These are phyloP conservation scores for Rutpela maculata DNA, from an alignment of 2,888 invertebrate genomes.

Conservation along the genomic window DNA sequence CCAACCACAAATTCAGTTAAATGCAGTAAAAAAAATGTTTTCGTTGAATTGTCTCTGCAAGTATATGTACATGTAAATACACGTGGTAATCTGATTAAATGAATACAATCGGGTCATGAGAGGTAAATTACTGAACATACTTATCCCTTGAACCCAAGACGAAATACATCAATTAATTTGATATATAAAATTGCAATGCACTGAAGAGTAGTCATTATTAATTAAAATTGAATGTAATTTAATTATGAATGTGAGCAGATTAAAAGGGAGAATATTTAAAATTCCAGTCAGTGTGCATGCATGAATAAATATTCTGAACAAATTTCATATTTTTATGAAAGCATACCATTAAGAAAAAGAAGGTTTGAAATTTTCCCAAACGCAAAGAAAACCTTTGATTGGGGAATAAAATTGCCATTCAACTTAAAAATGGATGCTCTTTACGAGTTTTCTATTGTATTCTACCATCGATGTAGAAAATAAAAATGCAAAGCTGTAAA, in stretches of 20 bases:
- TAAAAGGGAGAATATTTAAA: slow-evolving; percentile 31
- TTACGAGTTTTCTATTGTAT: slow-evolving; percentile 15
- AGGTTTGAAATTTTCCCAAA: slow-evolving; percentile 18
- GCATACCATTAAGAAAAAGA: slow-evolving; percentile 22
- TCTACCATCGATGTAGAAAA: background rate
- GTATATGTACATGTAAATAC: no score
- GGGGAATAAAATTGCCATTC: slow-evolving; percentile 28
- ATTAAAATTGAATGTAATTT: slow-evolving; percentile 22
- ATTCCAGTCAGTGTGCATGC: slow-evolving; percentile 27
- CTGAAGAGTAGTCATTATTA: slow-evolving; percentile 12
- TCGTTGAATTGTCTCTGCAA: no score
- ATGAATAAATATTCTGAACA: slow-evolving; percentile 40
- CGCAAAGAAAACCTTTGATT: slow-evolving; percentile 24
- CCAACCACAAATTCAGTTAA: no score
- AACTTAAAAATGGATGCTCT: slow-evolving; percentile 30
- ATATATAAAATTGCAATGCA: no score
- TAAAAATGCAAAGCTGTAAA: slow-evolving; percentile 22
- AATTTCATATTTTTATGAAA: slow-evolving; percentile 35
- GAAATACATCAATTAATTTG: no score
- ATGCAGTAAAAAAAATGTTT: no score
- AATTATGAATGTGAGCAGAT: slow-evolving; percentile 17
- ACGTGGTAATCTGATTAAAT: no score
- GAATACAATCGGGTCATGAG: no score
- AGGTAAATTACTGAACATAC: no score
- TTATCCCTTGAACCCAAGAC: no score